These are phyloP conservation scores for Drosophila multiciliata DNA, from an alignment of 2,888 invertebrate species.

Conservation along the genomic window DNA sequence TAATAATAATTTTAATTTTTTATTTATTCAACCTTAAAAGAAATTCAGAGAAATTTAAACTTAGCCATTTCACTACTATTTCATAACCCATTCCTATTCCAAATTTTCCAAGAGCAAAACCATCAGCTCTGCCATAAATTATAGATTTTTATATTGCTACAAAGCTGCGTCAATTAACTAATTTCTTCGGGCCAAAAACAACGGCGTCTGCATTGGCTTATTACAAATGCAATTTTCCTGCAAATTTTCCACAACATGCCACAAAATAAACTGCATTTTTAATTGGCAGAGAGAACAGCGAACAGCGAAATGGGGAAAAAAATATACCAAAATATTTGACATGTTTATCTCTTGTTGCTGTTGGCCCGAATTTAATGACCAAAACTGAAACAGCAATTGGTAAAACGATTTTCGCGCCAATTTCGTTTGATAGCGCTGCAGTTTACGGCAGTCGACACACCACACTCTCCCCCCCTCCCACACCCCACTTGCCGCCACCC, in stretches of 20 bases:
- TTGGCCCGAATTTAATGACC: slow-evolving; percentile 60
- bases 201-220: background rate
- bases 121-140: background rate
- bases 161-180: background rate
- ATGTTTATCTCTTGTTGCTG: slow-evolving; percentile 38
- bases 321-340: slow-evolving; percentile 21
- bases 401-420: slow-evolving; percentile 78
- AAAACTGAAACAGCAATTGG: slow-evolving; percentile 74
- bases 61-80: background rate
- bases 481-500: background rate
- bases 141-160: background rate
- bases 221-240: slow-evolving; percentile 22
- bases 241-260: slow-evolving; percentile 17
- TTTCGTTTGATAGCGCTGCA: slow-evolving; percentile 70
- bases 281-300: slow-evolving; percentile 25
- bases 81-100: background rate
- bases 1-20: no score
- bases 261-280: slow-evolving; percentile 38
- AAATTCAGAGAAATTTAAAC: background rate
- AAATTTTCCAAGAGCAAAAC: background rate
- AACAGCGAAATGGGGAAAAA: slow-evolving; percentile 4
- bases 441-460: slow-evolving; percentile 10
- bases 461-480: background rate
- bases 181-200: background rate
- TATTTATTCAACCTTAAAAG: background rate